phyloP scores from a whole-genome alignment of 2,888 invertebrate species.

The Sturmia bella region DNA sequence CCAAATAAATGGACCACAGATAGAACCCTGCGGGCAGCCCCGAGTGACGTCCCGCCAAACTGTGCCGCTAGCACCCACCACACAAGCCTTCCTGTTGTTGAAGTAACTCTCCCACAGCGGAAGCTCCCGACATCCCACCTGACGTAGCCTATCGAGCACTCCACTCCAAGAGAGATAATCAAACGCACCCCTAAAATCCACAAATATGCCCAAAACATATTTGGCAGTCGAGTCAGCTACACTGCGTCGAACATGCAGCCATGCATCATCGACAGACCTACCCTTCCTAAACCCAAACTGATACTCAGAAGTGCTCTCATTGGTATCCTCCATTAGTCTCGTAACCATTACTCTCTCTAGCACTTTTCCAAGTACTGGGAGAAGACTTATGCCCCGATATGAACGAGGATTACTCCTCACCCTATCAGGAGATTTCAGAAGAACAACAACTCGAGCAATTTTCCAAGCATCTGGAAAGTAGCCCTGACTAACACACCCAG shows the following conservation, averaged over 20 bases:
- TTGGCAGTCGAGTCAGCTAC: neutral
- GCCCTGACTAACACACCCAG: slow-evolving; percentile 11
- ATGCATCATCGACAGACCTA: slow-evolving; percentile 41
- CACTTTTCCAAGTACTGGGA: slow-evolving; percentile 34
- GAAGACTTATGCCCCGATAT: slow-evolving; percentile 59
- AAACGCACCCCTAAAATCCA: slow-evolving; percentile 56
- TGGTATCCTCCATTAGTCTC: neutral
- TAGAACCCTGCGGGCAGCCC: slow-evolving; percentile 17
- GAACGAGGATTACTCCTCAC: slow-evolving; percentile 61
- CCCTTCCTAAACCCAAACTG: slow-evolving; percentile 50
- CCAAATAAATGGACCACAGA: slow-evolving; percentile 67
- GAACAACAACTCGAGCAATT: slow-evolving; percentile 45
- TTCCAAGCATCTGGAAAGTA: slow-evolving; percentile 54
- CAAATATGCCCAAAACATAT: slow-evolving; percentile 52
- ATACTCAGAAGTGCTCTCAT: neutral
- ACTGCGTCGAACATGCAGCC: slow-evolving; percentile 17
- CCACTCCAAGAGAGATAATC: slow-evolving; percentile 49
- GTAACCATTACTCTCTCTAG: slow-evolving; percentile 22
- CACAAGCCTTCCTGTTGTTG: too few relatives aligned
- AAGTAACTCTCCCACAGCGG: too few relatives aligned
- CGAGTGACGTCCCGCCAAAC: too few relatives aligned
- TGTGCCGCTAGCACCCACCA: too few relatives aligned
- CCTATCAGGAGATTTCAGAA: slow-evolving; percentile 64
- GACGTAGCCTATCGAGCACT: too few relatives aligned
- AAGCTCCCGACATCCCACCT: too few relatives aligned